Base-by-base conservation (phyloP, 2,113 vertebrate species). In the Macrotis lagotis region DNA sequence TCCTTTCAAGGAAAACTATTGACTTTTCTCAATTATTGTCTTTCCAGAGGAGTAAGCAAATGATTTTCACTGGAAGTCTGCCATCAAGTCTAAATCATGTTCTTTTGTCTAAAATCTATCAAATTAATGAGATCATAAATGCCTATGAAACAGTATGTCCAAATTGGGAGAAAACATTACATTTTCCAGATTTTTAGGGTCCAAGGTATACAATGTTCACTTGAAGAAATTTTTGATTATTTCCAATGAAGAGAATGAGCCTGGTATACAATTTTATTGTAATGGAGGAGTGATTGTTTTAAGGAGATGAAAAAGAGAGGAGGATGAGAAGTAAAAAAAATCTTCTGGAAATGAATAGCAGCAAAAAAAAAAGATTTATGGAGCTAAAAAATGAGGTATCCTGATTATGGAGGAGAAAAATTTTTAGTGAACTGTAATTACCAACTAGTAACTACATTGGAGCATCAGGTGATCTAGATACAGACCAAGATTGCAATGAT, bases 21-120 rank as follows among this genome's bases (percentile, higher is more conserved):
- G 19, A 44, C 66, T 22, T 83, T 83, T 83, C 66, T 83, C 19
- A 44, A n/a, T 44, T n/a, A 24, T 44, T 83, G n/a, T 66, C n/a
- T 83, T 83, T 83, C 66, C n/a, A 83, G n/a, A 83, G 6, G 16
- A 44, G 5, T 24, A 83, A 83, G n/a, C n/a, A 83, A 83, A 24
- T 22, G 37, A 83, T 44, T 24, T 83, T 83, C n/a, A 44, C 6
- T 83, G n/a, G 66, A 83, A 44, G 19, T 83, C 0, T 83, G n/a
- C 19, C n/a, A 83, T 44, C 16, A 8, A 22, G 5, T 83, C 88
- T 96, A 94, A 96, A 94, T 96, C 96, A 94, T 26, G 48, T 88
- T 93, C 92, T 19, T 83, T 91, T 93, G 24, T 89, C 91, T 91
- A 51, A 92, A 97, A 95, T 95, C 48, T 74, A 88, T 94, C 92